These are phyloP conservation scores for Limenitis camilla DNA, from an alignment of 2,888 invertebrate genomes.

Conservation along the genomic window DNA sequence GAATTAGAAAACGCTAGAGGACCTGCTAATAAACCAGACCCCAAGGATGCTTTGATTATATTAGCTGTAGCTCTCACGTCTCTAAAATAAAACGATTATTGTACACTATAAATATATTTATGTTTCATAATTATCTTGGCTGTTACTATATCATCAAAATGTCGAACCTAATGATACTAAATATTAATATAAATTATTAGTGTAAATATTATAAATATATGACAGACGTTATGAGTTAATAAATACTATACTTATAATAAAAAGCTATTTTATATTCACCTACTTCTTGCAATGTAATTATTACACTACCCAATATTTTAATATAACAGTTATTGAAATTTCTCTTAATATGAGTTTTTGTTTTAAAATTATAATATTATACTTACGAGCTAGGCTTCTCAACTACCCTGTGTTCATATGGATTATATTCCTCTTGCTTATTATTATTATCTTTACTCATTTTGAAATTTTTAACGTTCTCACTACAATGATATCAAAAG, in stretches of 20 bases:
- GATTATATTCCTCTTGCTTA: constrained; percentile 47
- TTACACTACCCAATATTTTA: neutral
- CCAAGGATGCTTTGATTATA: constrained; percentile 71
- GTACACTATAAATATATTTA: no score
- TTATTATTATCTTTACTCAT: constrained; percentile 21
- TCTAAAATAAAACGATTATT: constrained; percentile 39
- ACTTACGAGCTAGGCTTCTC: constrained; percentile 69
- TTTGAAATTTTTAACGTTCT: neutral
- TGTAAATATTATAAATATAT: no score
- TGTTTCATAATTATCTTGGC: no score
- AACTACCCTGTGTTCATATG: constrained; percentile 59
- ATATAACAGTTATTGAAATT: neutral
- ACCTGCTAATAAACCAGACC: constrained; percentile 83
- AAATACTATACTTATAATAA: no score
- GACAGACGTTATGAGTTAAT: no score
- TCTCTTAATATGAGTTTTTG: neutral
- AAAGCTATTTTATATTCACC: neutral
- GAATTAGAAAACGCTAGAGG: constrained; percentile 80
- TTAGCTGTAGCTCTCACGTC: constrained; percentile 61
- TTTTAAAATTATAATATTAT: constrained; percentile 3
- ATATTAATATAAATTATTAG: no score
- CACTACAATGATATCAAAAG: neutral
- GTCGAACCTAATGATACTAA: no score
- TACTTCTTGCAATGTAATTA: neutral
- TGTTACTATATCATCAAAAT: no score